These are phyloP conservation scores for Seira sanloemensis DNA, from an alignment of 2,888 invertebrate genomes.

Conservation along the genomic window DNA sequence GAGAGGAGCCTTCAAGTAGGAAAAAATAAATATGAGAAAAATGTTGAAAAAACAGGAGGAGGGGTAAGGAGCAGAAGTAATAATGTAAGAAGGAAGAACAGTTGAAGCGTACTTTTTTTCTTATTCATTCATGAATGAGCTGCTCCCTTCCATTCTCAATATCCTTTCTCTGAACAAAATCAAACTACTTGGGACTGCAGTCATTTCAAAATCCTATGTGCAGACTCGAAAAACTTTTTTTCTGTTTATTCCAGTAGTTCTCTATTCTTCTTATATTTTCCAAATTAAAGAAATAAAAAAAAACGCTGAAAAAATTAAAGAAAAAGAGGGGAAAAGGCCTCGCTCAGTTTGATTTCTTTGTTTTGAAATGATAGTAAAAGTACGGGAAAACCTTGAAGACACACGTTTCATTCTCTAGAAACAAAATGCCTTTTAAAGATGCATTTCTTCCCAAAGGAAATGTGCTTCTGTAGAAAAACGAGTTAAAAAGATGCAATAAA, in stretches of 20 bases:
- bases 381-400: background rate
- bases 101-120: background rate
- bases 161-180: background rate
- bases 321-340: background rate
- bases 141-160: background rate
- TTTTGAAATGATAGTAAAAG: background rate
- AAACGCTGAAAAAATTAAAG: background rate
- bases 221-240: background rate
- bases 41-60: too few relatives aligned
- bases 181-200: background rate
- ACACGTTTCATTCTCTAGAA: background rate
- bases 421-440: too few relatives aligned
- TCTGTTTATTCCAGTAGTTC: too few relatives aligned
- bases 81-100: constrained; percentile 4
- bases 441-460: background rate
- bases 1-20: background rate
- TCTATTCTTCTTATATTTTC: background rate
- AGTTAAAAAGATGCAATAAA: background rate
- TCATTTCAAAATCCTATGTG: too few relatives aligned
- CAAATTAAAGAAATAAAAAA: background rate
- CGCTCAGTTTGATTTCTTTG: background rate
- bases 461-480: background rate
- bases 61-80: background rate
- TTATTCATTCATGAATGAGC: constrained; percentile 1
- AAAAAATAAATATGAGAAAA: background rate